Conservation (phyloP, 2,797 vertebrate species). For the Lemur catta region DNA sequence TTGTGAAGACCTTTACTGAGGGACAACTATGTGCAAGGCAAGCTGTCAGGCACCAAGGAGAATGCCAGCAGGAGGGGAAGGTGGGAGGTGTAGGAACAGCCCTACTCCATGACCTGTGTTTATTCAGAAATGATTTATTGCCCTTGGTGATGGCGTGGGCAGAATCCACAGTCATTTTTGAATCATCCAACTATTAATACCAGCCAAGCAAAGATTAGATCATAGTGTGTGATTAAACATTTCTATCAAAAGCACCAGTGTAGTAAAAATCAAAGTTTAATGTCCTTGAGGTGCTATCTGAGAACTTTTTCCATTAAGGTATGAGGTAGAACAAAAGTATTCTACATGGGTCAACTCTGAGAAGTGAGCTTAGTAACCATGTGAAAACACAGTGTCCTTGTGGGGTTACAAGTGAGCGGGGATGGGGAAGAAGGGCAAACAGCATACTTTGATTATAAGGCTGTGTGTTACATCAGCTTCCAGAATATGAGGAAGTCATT, state of each 20-base stretch:
- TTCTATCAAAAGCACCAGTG: neutral
- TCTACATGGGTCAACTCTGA: neutral
- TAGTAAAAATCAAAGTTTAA: neutral
- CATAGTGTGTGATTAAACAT: neutral
- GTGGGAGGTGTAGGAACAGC: neutral
- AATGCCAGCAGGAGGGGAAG: neutral
- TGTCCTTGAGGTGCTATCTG: neutral
- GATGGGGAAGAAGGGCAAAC: neutral
- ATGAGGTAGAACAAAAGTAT: neutral
- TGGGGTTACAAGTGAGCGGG: neutral
- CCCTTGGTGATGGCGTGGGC: neutral
- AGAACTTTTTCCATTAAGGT: neutral
- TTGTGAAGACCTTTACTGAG: neutral
- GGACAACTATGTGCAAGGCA: neutral
- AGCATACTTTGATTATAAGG: neutral
- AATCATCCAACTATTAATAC: neutral
- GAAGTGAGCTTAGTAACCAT: neutral
- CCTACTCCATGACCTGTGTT: neutral
- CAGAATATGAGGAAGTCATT: neutral
- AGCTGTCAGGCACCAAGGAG: neutral
- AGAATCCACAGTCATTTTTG: neutral
- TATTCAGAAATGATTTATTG: neutral
- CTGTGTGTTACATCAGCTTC: neutral
- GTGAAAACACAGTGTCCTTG: neutral
- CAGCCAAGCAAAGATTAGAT: neutral